Evolutionary conservation across 1,140 invertebrate species (phyloP), one percentile per base, ranked within the genome.

Genomic region (Drosophila baimaii): DNA sequence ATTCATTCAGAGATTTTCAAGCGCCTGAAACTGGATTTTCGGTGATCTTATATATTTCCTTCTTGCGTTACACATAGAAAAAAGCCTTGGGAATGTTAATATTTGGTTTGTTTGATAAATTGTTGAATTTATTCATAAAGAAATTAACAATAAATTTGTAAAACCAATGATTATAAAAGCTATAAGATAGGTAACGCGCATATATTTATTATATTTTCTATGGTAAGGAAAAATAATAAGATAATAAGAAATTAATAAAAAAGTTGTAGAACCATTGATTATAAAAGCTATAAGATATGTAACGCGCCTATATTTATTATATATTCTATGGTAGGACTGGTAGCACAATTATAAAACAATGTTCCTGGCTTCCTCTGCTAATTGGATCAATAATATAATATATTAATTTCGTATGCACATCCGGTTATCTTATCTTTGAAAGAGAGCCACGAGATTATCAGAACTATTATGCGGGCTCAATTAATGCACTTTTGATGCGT

Each of bases 1-100:
- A 69, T 69, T 69, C 35, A 69, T 66, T 29, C 62, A 66, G 21
- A 54, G 35, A 21, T 69, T 44, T 69, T 52, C 46, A 44, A 21
- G 46, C 62, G 3, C 41, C 27, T 15, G 15, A 8, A 64, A 62
- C 62, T 62, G 19, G 56, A 44, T 43, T 62, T 41, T 5, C 4
- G 12, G 13, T 1, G 21, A 39, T 21, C 23, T 13, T 66, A 52
- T 54, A 27, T 52, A 17, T 64, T 69, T 69, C 58, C 46, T 27
- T 41, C 64, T 25, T 13, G 29, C 19, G 15, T 49, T 49, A 35
- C 44, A 41, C 19, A n/a, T 7, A 10, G n/a, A 47, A 9, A 59
- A 59, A 46, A 17, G 9, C 1, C 1, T 31, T n/a, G 31, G 33
- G n/a, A 23, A 31, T 23, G 19, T 13, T 21, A 7, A 2, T 54